Evolutionary conservation across 1,140 invertebrate species (phyloP).

Genomic region (Dufourea novaeangliae): DNA sequence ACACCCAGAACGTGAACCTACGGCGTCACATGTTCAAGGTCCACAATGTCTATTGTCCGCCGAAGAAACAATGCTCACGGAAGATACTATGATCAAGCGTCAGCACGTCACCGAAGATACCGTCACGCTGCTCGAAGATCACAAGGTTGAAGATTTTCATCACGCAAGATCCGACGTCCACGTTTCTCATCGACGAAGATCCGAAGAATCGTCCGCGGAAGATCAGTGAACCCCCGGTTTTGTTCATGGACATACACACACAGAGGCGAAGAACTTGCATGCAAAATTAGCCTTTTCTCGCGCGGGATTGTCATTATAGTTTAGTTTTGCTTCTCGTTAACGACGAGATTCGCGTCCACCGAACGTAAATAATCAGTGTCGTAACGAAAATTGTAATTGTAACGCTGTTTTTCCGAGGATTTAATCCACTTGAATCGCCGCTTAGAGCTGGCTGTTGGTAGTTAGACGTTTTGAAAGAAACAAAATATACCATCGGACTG

Average conservation of each 20-base stretch:
- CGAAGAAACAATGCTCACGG: slow-evolving; percentile 45
- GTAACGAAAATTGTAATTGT: not conserved
- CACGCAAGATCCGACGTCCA: not conserved
- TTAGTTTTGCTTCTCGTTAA: too few species aligned
- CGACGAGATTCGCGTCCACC: not conserved
- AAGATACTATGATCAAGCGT: slow-evolving; percentile 27
- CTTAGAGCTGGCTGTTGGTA: slow-evolving; percentile 12
- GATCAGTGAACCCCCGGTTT: not conserved
- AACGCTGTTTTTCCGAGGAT: not conserved
- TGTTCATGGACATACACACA: too few species aligned
- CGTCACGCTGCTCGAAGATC: not conserved
- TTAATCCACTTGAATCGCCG: not conserved
- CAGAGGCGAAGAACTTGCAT: not conserved
- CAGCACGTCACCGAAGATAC: not conserved
- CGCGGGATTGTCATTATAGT: too few species aligned
- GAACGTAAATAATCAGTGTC: not conserved
- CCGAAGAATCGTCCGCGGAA: not conserved
- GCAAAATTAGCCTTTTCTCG: not conserved
- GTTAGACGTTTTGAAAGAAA: slow-evolving; percentile 46
- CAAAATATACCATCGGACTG: too few species aligned
- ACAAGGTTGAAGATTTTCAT: too few species aligned
- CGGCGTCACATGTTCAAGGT: slow-evolving; percentile 72
- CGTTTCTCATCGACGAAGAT: not conserved
- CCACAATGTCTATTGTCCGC: slow-evolving; percentile 74
- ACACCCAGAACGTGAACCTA: slow-evolving; percentile 78